These are phyloP conservation scores for Pseudomugil gertrudae DNA, from an alignment of 2,797 vertebrate genomes.

Conservation along the genomic window DNA sequence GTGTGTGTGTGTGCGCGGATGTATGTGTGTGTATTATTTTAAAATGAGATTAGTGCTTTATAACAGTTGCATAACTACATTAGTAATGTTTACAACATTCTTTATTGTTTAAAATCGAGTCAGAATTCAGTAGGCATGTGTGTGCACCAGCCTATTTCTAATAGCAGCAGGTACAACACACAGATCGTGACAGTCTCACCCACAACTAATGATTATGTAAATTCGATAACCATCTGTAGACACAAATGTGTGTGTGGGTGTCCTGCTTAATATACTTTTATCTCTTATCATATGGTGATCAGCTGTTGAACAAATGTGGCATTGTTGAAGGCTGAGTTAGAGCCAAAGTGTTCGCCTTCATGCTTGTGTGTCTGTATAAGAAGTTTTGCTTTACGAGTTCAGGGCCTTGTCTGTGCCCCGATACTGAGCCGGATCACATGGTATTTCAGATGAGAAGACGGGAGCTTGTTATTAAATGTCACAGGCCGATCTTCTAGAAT, in stretches of 20 bases:
- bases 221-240: conserved; percentile 67
- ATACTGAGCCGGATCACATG: conserved; percentile 57
- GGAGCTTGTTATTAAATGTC: conserved; percentile 70
- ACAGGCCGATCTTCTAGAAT: conserved; percentile 68
- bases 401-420: conserved; percentile 58
- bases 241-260: conserved; percentile 44
- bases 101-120: background rate
- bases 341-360: conserved; percentile 23
- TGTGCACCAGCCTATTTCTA: conserved; percentile 53
- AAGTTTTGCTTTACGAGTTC: conserved; percentile 41
- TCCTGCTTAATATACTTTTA: conserved; percentile 56
- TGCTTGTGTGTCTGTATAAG: conserved; percentile 42
- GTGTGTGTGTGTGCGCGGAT: conserved; percentile 12
- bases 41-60: background rate
- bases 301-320: conserved; percentile 66
- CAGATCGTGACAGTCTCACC: conserved; percentile 64
- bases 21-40: too few relatives aligned
- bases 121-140: background rate
- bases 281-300: conserved; percentile 66
- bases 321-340: conserved; percentile 60
- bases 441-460: conserved; percentile 57
- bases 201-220: conserved; percentile 71
- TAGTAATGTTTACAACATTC: background rate
- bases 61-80: background rate
- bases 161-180: conserved; percentile 45